Conservation (phyloP, 2,113 vertebrate species). For the Phaethon lepturus region DNA sequence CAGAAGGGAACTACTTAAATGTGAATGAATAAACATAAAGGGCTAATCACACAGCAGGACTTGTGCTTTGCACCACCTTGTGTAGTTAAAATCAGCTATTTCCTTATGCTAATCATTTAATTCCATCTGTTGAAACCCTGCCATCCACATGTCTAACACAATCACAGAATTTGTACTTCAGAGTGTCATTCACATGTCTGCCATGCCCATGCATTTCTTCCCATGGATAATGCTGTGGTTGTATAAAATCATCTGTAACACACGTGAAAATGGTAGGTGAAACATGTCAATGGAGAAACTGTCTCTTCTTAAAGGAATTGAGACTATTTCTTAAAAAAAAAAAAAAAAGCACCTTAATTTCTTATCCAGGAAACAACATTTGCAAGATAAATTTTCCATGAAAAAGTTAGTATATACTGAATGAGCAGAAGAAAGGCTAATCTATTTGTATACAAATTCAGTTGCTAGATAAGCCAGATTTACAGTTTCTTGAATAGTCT, state of each 20-base stretch:
- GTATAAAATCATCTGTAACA: background rate
- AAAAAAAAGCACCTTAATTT: background rate
- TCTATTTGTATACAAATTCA: background rate
- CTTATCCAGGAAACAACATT: background rate
- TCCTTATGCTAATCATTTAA: conserved; percentile 47
- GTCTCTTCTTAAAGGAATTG: background rate
- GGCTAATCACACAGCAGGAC: conserved; percentile 63
- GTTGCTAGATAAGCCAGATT: background rate
- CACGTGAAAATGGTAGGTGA: background rate
- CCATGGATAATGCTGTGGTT: background rate
- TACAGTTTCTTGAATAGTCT: background rate
- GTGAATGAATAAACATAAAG: conserved; percentile 56
- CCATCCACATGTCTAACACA: conserved; percentile 4
- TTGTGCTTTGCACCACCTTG: conserved; percentile 19
- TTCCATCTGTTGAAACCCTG: conserved; percentile 64
- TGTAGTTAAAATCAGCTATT: conserved; percentile 51
- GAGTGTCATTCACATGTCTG: background rate
- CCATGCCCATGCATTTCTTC: background rate
- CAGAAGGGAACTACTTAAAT: conserved; percentile 53
- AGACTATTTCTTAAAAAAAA: background rate
- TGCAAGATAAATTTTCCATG: background rate
- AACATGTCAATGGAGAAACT: background rate
- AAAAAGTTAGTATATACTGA: background rate
- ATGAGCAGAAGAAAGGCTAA: background rate
- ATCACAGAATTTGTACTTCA: background rate